A percentile compares a stretch with the other conserved stretches of the same genome.
Conservation (phyloP, 2,113 vertebrate species). For the Anoplopoma fimbria region DNA sequence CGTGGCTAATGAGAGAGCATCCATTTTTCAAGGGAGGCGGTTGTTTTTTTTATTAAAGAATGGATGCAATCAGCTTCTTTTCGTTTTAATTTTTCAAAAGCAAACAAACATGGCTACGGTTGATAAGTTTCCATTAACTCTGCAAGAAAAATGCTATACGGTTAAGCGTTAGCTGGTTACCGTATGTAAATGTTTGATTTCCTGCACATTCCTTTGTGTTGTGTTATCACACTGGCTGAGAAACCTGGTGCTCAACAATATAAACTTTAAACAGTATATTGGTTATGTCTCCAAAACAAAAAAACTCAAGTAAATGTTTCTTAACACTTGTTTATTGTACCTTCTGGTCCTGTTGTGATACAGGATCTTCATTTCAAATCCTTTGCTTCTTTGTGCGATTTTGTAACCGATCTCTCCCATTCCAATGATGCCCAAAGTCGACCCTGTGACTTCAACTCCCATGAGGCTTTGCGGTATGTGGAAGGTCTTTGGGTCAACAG, state of each 20-base stretch:
- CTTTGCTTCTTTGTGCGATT: slow-evolving; percentile 63
- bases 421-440: slow-evolving; percentile 69
- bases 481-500: slow-evolving; percentile 32
- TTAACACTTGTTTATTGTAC: not conserved
- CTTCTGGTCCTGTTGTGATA: slow-evolving; percentile 65
- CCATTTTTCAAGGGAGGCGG: not conserved
- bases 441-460: slow-evolving; percentile 64
- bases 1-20: not conserved
- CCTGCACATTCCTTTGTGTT: not conserved
- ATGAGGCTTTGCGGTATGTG: slow-evolving; percentile 27
- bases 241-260: not conserved
- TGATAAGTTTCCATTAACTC: not conserved
- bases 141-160: too few relatives aligned
- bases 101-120: not conserved
- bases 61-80: not conserved
- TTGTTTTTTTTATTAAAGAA: not conserved
- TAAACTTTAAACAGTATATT: not conserved
- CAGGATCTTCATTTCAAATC: slow-evolving; percentile 68
- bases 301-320: not conserved
- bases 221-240: not conserved
- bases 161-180: not conserved
- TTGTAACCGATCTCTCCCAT: slow-evolving; percentile 66
- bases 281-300: not conserved
- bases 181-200: not conserved
- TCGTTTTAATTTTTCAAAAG: not conserved